Evolutionary conservation across 2,888 invertebrate genomes (phyloP).

Genomic region (Blera fallax): DNA sequence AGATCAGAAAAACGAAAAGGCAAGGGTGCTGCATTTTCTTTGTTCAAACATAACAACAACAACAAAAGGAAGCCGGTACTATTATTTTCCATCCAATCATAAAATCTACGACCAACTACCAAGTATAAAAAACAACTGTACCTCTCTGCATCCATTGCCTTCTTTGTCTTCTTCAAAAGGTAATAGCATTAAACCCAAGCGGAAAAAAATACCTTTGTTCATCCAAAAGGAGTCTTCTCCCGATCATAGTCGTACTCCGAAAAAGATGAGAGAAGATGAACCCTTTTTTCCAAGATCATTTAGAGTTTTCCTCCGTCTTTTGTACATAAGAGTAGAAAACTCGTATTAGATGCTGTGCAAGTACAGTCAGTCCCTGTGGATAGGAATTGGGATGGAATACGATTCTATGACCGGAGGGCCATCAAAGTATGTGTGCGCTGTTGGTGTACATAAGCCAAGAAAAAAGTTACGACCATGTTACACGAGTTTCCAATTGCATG

Average conservation of each 20-base stretch:
- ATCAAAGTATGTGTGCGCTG: not conserved
- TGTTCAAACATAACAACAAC: conserved; percentile 45
- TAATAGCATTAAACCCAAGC: conserved; percentile 21
- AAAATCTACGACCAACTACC: conserved; percentile 67
- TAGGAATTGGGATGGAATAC: conserved; percentile 38
- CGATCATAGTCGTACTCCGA: conserved; percentile 35
- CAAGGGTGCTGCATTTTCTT: conserved; percentile 67
- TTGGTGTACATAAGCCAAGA: conserved; percentile 34
- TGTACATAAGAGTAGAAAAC: conserved; percentile 50
- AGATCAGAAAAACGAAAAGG: conserved; percentile 22
- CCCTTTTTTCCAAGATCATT: conserved; percentile 59
- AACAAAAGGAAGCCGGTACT: conserved; percentile 69
- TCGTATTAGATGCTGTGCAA: conserved; percentile 64
- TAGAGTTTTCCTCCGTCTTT: conserved; percentile 40
- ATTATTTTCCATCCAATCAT: conserved; percentile 68
- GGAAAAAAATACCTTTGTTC: conserved; percentile 54
- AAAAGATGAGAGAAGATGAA: conserved; percentile 52
- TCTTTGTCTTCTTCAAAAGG: conserved; percentile 65
- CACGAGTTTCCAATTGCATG: conserved; percentile 26
- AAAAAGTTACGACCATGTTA: conserved; percentile 62
- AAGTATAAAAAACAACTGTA: conserved; percentile 68
- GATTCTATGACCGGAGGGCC: conserved; percentile 39
- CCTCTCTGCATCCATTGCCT: conserved; percentile 44
- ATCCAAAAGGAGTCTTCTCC: conserved; percentile 60
- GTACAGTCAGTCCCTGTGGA: conserved; percentile 71